Evolutionary conservation across 2,797 vertebrate genomes (phyloP).

Genomic region (Scyliorhinus canicula): DNA sequence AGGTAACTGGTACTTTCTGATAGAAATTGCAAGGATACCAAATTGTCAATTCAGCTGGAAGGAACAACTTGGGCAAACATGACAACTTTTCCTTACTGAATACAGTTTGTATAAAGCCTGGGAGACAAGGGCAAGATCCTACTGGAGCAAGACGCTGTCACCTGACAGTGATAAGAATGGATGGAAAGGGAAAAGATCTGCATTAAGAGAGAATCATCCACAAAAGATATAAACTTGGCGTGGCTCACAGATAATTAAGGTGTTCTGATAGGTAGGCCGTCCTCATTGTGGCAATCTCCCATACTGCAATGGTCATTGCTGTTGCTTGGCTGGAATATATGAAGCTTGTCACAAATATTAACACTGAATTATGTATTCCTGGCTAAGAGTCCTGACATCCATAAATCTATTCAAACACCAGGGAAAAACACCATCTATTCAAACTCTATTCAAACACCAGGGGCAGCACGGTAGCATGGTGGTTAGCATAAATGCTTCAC

Average conservation of each 20-base stretch:
- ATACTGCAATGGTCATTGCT: background rate
- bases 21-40: constrained; percentile 27
- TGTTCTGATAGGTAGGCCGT: background rate
- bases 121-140: background rate
- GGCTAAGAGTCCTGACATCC: no score
- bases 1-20: background rate
- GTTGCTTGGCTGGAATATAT: background rate
- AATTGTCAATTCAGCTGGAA: constrained; percentile 2
- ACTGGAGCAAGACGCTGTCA: no score
- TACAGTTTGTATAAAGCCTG: background rate
- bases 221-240: no score
- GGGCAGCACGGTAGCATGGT: no score
- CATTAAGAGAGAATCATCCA: background rate
- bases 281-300: background rate
- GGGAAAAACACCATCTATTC: no score
- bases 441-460: no score
- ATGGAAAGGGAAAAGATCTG: background rate
- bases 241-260: background rate
- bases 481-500: no score
- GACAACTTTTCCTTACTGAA: background rate
- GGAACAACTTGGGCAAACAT: background rate
- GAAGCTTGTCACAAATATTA: background rate
- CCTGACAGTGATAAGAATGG: background rate
- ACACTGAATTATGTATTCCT: no score
- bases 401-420: no score